phyloP scores from a whole-genome alignment of 1,140 invertebrate species.

The Drosophila rufa region DNA sequence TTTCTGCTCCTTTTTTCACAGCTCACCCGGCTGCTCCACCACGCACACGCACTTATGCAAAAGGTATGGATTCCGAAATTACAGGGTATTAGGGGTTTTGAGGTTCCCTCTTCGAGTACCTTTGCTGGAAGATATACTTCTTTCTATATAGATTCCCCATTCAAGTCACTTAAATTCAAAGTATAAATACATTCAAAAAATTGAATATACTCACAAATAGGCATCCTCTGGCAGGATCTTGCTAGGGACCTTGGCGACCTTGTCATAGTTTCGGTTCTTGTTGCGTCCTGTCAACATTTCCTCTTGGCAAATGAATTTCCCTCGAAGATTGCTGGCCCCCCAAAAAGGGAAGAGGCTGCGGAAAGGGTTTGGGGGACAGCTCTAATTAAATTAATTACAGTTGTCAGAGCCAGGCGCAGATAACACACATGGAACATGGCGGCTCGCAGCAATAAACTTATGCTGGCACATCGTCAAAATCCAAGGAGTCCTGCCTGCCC shows the following conservation, averaged over 20 bases:
- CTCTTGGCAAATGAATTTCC: slow-evolving; percentile 54
- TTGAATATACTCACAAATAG: background rate
- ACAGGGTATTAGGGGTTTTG: slow-evolving; percentile 10
- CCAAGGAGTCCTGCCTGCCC: slow-evolving; percentile 27
- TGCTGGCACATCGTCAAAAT: slow-evolving; percentile 71
- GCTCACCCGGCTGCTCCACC: background rate
- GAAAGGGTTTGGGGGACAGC: background rate
- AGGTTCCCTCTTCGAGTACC: too few species aligned
- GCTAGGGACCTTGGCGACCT: slow-evolving; percentile 16
- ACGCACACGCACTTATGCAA: background rate
- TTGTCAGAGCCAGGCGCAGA: slow-evolving; percentile 64
- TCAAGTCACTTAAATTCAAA: background rate
- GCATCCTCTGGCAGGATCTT: background rate
- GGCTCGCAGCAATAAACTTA: slow-evolving; percentile 73
- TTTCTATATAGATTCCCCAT: background rate
- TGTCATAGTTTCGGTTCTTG: slow-evolving; percentile 48
- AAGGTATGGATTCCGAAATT: slow-evolving; percentile 1
- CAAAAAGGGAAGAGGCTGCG: background rate
- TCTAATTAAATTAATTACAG: slow-evolving; percentile 81
- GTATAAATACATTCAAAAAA: background rate
- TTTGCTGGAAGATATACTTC: too few species aligned
- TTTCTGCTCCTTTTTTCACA: slow-evolving; percentile 26
- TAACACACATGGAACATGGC: slow-evolving; percentile 63
- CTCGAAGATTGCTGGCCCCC: slow-evolving; percentile 37
- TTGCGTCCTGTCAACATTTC: slow-evolving; percentile 51